These are phyloP conservation scores for Nymphalis io DNA, from an alignment of 1,140 invertebrate genomes.

Conservation along the genomic window DNA sequence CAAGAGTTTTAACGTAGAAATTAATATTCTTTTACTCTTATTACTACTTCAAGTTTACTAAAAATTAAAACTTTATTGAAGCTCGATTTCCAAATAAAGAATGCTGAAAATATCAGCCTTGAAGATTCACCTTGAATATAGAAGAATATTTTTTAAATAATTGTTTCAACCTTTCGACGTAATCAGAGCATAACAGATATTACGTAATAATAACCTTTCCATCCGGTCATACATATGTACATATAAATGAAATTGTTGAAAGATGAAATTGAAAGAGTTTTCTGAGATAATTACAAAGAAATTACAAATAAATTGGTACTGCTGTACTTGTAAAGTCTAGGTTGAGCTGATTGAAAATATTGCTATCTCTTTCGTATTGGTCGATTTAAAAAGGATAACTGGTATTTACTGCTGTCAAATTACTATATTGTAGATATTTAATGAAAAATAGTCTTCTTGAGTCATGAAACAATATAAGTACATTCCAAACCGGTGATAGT, in stretches of 20 bases:
- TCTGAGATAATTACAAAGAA: too few relatives aligned
- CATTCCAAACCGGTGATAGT: too few relatives aligned
- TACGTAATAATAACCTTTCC: conserved; percentile 68
- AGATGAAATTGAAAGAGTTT: background rate
- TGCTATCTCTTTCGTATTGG: too few relatives aligned
- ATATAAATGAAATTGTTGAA: background rate
- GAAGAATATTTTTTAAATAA: background rate
- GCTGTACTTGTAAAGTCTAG: too few relatives aligned
- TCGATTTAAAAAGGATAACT: too few relatives aligned
- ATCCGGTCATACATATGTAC: conserved; percentile 31
- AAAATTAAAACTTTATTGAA: background rate
- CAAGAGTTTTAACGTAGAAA: background rate
- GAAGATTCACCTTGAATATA: conserved; percentile 1
- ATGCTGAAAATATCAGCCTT: background rate
- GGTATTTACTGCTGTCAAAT: too few relatives aligned
- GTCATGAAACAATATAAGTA: too few relatives aligned
- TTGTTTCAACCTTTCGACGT: conserved; percentile 30
- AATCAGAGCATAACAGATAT: conserved; percentile 68
- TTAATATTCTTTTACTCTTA: background rate
- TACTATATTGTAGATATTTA: too few relatives aligned
- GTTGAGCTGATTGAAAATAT: too few relatives aligned
- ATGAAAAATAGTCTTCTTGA: too few relatives aligned
- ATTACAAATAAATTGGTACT: too few relatives aligned
- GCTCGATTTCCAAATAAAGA: background rate
- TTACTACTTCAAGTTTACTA: background rate